phyloP scores from a whole-genome alignment of 1,140 invertebrate genomes.

The Aricia agestis region DNA sequence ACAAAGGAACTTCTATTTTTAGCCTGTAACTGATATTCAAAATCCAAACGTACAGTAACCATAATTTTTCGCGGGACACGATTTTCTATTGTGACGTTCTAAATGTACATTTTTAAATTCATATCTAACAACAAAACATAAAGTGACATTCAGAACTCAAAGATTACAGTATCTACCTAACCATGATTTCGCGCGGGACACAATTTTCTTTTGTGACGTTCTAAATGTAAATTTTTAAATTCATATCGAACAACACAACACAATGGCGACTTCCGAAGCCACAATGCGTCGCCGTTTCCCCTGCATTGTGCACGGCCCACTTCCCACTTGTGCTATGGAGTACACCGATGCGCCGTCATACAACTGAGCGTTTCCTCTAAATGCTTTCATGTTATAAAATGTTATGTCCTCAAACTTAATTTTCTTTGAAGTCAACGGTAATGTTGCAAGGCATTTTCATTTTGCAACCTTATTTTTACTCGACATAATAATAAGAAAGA shows the following conservation, averaged over 20 bases:
- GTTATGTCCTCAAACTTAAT: slow-evolving; percentile 3
- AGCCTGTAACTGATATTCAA: background rate
- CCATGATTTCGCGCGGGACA: no score
- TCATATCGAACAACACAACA: slow-evolving; percentile 23
- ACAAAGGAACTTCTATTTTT: background rate
- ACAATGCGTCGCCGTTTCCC: slow-evolving; percentile 51
- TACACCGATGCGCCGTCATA: slow-evolving; percentile 42
- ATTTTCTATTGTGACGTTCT: background rate
- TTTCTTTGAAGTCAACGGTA: slow-evolving; percentile 6
- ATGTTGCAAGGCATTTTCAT: background rate
- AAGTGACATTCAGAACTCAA: background rate
- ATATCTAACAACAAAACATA: slow-evolving; percentile 24
- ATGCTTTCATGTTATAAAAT: slow-evolving; percentile 19
- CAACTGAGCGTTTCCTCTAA: slow-evolving; percentile 50
- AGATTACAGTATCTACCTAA: no score
- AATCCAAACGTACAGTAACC: background rate
- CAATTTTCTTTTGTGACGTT: background rate
- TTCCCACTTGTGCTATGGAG: slow-evolving; percentile 42
- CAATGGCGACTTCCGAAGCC: slow-evolving; percentile 38
- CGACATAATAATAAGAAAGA: background rate
- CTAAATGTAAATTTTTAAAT: slow-evolving; percentile 21
- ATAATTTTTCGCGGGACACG: background rate
- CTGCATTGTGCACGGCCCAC: slow-evolving; percentile 51
- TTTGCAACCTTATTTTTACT: background rate
- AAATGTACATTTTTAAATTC: slow-evolving; percentile 19